Evolutionary conservation across 1,140 invertebrate genomes (phyloP).

Genomic region (Neodiprion fabricii): DNA sequence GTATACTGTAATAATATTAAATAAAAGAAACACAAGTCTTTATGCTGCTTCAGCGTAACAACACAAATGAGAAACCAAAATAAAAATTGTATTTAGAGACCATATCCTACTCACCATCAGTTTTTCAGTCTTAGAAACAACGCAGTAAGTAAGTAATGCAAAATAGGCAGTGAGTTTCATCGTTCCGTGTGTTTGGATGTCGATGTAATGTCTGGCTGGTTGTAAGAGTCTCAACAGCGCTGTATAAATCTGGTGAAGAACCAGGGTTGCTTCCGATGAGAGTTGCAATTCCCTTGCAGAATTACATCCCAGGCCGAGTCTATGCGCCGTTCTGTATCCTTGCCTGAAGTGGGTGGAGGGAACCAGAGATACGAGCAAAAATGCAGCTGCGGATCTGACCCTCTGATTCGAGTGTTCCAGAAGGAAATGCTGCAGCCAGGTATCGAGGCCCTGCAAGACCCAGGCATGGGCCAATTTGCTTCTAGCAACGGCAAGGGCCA

Average conservation of each 20-base stretch:
- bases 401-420: slow-evolving; percentile 84
- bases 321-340: slow-evolving; percentile 74
- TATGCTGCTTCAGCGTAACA: slow-evolving; percentile 23
- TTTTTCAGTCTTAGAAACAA: slow-evolving; percentile 88
- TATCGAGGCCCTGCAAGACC: slow-evolving; percentile 86
- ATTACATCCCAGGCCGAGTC: slow-evolving; percentile 54
- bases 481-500: slow-evolving; percentile 79
- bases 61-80: background rate
- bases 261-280: slow-evolving; percentile 74
- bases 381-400: slow-evolving; percentile 85
- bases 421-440: slow-evolving; percentile 89
- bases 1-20: slow-evolving; percentile 7
- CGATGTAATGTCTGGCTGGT: slow-evolving; percentile 83
- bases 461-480: slow-evolving; percentile 89
- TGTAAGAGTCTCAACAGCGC: slow-evolving; percentile 79
- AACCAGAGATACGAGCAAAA: slow-evolving; percentile 85
- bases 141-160: slow-evolving; percentile 87
- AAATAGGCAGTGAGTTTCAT: slow-evolving; percentile 93
- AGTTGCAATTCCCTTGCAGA: slow-evolving; percentile 61
- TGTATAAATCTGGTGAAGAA: slow-evolving; percentile 86
- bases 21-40: slow-evolving; percentile 23
- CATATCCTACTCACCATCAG: slow-evolving; percentile 75
- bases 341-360: slow-evolving; percentile 88
- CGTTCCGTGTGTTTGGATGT: slow-evolving; percentile 84
- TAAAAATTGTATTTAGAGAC: too few species aligned